Evolutionary conservation across 2,113 vertebrate species (phyloP).

Genomic region (Psittacula cyanocephala): DNA sequence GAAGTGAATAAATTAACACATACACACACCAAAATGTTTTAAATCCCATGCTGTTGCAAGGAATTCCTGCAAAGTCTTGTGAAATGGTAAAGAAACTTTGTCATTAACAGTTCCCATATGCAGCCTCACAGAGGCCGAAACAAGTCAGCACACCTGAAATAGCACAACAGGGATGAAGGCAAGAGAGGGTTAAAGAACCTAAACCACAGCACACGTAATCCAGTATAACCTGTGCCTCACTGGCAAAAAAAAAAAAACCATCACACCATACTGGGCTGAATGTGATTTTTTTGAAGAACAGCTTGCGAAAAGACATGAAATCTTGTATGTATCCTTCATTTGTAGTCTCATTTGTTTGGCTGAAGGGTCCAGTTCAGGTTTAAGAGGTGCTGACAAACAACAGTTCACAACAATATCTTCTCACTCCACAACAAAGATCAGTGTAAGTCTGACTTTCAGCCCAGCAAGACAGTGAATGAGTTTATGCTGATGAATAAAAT

Average conservation of each 20-base stretch:
- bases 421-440: neutral
- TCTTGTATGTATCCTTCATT: neutral
- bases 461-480: neutral
- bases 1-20: neutral
- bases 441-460: neutral
- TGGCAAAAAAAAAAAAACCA: neutral
- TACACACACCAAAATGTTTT: neutral
- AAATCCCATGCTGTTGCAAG: neutral
- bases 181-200: neutral
- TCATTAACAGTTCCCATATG: neutral
- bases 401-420: neutral
- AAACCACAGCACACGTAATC: accelerated
- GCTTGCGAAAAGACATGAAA: neutral
- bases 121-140: neutral
- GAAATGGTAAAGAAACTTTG: neutral
- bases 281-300: neutral
- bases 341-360: neutral
- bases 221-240: neutral
- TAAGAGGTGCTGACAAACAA: neutral
- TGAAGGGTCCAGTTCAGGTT: neutral
- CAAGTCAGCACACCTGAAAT: neutral
- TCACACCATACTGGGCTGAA: neutral
- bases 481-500: neutral
- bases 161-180: neutral
- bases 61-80: neutral